Conservation (phyloP, 2,888 invertebrate species). For the Ommatoiulus sabulosus region DNA sequence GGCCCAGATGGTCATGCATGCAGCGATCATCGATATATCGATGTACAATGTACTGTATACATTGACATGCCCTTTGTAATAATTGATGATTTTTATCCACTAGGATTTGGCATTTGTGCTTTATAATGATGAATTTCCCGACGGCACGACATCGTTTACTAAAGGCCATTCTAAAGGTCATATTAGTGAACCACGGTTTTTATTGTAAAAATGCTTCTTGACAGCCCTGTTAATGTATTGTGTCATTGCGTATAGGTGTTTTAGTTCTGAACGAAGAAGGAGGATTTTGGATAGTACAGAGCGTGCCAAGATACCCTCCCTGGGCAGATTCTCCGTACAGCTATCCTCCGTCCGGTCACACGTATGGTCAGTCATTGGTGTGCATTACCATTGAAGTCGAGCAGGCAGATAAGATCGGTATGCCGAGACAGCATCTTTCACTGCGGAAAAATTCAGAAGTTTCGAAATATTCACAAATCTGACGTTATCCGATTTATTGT, state of each 20-base stretch:
- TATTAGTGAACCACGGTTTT: too few relatives aligned
- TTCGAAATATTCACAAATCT: background rate
- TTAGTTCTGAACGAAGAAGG: slow-evolving; percentile 77
- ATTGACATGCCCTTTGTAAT: too few relatives aligned
- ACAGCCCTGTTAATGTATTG: background rate
- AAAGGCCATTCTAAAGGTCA: slow-evolving; percentile 86
- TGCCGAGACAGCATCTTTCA: slow-evolving; percentile 58
- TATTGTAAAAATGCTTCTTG: background rate
- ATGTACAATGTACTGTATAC: too few relatives aligned
- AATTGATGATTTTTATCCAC: background rate
- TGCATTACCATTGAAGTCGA: slow-evolving; percentile 81
- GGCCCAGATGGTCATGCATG: too few relatives aligned
- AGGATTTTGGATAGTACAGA: slow-evolving; percentile 93
- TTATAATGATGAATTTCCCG: slow-evolving; percentile 90
- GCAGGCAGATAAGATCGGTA: slow-evolving; percentile 79
- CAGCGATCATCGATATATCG: too few relatives aligned
- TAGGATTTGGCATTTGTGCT: slow-evolving; percentile 69
- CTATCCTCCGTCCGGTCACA: slow-evolving; percentile 80
- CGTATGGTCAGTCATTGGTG: slow-evolving; percentile 87
- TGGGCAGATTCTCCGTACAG: slow-evolving; percentile 65
- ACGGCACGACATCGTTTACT: slow-evolving; percentile 71
- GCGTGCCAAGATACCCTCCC: slow-evolving; percentile 88
- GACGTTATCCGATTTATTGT: too few relatives aligned
- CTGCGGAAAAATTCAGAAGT: background rate
- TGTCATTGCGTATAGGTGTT: slow-evolving; percentile 70